phyloP scores from a whole-genome alignment of 1,140 invertebrate species.

The Amyelois transitella region DNA sequence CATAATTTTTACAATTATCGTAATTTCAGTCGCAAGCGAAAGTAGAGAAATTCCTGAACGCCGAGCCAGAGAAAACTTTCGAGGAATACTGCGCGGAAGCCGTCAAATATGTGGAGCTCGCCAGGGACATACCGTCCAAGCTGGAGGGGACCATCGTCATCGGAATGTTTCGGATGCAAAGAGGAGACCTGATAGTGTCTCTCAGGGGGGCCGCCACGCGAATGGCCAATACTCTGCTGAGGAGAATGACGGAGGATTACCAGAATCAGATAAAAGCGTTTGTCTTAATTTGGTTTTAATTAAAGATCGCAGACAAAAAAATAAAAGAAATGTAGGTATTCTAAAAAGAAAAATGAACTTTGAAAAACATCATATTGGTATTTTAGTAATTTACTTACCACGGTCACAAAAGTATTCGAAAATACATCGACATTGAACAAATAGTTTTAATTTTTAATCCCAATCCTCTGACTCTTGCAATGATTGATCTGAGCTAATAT shows the following conservation, averaged over 20 bases:
- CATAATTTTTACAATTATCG: not conserved
- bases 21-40: constrained; percentile 68
- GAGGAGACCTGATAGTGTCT: constrained; percentile 84
- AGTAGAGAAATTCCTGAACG: constrained; percentile 81
- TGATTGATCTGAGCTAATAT: not conserved
- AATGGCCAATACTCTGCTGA: constrained; percentile 82
- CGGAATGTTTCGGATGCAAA: constrained; percentile 90
- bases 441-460: not conserved
- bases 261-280: constrained; percentile 85
- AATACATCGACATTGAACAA: not conserved
- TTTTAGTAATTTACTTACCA: too few species aligned
- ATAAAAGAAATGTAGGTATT: too few species aligned
- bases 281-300: not conserved
- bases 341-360: too few species aligned
- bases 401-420: too few species aligned
- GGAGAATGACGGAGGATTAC: constrained; percentile 86
- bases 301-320: too few species aligned
- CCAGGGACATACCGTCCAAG: constrained; percentile 78
- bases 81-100: constrained; percentile 80
- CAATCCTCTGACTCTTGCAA: not conserved
- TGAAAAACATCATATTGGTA: too few species aligned
- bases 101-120: constrained; percentile 79
- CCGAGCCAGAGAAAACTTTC: constrained; percentile 77
- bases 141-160: constrained; percentile 82
- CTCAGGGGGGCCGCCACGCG: constrained; percentile 81